A percentile compares a stretch with the other conserved stretches of the same genome.
These are phyloP conservation scores for Anodontia alba DNA, from an alignment of 2,888 invertebrate species.

Conservation along the genomic window DNA sequence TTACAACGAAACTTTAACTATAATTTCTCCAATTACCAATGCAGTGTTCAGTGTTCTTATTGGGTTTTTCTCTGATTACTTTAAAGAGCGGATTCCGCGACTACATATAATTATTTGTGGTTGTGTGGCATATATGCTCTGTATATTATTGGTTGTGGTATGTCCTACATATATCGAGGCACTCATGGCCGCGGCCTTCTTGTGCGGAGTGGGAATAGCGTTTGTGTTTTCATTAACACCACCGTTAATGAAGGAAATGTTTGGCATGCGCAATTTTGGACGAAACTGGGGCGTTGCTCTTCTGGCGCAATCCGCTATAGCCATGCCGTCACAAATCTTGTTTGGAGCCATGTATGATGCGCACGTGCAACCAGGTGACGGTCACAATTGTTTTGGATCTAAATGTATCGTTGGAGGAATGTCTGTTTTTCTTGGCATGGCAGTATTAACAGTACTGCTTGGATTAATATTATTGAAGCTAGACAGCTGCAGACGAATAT, in stretches of 20 bases:
- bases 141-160: constrained; percentile 16
- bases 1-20: constrained; percentile 32
- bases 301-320: constrained; percentile 35
- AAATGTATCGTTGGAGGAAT: constrained; percentile 44
- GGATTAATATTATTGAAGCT: neutral
- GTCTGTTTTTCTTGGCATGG: constrained; percentile 27
- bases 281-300: constrained; percentile 58
- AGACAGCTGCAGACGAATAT: neutral
- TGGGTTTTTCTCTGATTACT: constrained; percentile 42
- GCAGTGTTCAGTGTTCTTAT: constrained; percentile 39
- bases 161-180: constrained; percentile 16
- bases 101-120: constrained; percentile 29
- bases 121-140: constrained; percentile 25
- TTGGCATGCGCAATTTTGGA: constrained; percentile 40
- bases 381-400: constrained; percentile 33
- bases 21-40: constrained; percentile 49
- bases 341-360: constrained; percentile 55
- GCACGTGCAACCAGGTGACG: neutral
- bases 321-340: constrained; percentile 41
- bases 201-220: constrained; percentile 48
- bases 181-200: constrained; percentile 35
- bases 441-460: neutral
- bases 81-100: constrained; percentile 39
- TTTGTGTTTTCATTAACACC: constrained; percentile 46
- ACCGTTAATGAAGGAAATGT: constrained; percentile 49